Evolutionary conservation across 2,113 vertebrate species (phyloP).

Genomic region (Chaetorhynchus papuensis): DNA sequence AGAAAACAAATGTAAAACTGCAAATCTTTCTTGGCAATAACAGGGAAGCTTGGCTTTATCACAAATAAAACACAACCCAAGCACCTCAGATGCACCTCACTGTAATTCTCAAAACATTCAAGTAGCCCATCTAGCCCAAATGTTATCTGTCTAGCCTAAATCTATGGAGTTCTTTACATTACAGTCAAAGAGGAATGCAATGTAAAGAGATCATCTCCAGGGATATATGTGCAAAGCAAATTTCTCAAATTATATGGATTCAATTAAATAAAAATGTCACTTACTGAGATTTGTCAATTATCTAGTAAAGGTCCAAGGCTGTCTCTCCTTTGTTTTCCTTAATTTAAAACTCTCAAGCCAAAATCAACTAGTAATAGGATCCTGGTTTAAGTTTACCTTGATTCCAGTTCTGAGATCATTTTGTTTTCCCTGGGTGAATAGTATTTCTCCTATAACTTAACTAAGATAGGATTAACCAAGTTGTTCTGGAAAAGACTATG

Average conservation of each 20-base stretch:
- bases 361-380: not conserved
- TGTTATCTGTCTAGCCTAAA: not conserved
- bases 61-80: not conserved
- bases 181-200: not conserved
- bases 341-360: not conserved
- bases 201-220: not conserved
- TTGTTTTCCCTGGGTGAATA: not conserved
- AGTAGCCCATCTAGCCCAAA: not conserved
- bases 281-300: constrained; percentile 6
- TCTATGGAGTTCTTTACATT: not conserved
- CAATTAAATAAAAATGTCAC: not conserved
- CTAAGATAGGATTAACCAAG: not conserved
- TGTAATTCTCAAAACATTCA: not conserved
- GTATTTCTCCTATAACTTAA: not conserved
- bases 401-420: not conserved
- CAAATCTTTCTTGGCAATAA: not conserved
- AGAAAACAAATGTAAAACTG: not conserved
- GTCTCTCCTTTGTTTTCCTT: not conserved
- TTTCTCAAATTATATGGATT: not conserved
- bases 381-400: not conserved
- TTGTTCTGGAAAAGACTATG: not conserved
- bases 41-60: not conserved
- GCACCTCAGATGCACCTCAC: not conserved
- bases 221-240: not conserved
- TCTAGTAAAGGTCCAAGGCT: not conserved